phyloP scores from a whole-genome alignment of 2,797 vertebrate species.

The Potorous gilbertii region DNA sequence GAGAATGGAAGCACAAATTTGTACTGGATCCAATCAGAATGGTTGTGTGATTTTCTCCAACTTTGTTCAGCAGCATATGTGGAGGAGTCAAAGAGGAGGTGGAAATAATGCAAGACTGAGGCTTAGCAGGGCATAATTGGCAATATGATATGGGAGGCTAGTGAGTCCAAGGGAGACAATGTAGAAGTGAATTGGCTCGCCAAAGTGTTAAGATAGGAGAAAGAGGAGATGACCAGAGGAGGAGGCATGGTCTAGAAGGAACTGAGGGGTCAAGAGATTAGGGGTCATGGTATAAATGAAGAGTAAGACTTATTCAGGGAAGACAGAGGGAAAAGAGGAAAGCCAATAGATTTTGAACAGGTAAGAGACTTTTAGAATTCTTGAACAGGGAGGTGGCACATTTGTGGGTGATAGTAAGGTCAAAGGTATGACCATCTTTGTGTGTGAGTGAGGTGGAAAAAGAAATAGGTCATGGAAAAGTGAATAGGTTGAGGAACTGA shows the following conservation, averaged over 20 bases:
- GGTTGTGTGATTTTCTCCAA: not conserved
- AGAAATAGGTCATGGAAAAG: not conserved
- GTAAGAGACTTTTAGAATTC: not conserved
- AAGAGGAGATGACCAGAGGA: not conserved
- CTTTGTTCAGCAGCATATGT: not conserved
- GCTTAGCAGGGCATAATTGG: not conserved
- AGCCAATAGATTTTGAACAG: not conserved
- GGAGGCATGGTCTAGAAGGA: not conserved
- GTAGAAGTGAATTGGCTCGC: not conserved
- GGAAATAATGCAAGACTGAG: not conserved
- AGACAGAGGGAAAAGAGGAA: not conserved
- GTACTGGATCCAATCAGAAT: not conserved
- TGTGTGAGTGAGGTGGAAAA: not conserved
- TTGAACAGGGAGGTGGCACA: not conserved
- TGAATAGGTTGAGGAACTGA: not conserved
- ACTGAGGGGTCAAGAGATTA: not conserved
- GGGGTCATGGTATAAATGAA: not conserved
- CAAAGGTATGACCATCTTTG: not conserved
- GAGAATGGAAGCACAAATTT: not conserved
- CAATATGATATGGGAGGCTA: not conserved
- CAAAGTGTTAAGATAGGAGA: not conserved
- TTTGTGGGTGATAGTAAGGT: not conserved
- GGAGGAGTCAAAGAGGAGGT: not conserved
- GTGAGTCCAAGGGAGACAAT: not conserved
- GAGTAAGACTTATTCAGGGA: not conserved